Base-by-base conservation (phyloP, 2,888 invertebrate species). In the Caenorhabditis sp. region DNA sequence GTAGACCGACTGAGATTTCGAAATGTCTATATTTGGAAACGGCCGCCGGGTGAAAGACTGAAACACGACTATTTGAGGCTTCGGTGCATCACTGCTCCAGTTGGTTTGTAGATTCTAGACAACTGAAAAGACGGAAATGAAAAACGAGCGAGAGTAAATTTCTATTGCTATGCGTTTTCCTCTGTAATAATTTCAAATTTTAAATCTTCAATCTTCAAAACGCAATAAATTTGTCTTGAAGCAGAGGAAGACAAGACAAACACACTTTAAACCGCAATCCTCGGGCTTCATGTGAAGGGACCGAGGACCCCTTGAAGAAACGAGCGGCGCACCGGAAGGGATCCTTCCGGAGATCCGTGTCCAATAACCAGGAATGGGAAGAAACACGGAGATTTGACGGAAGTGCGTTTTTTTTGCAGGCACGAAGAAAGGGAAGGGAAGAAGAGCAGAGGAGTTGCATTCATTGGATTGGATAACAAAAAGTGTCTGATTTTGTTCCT, bases 271-370 rank as follows among this genome's bases (percentile, higher is more conserved):
- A 47, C 47, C 47, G 47, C 47, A 50, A 13, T 44, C 18, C 32
- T 37, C 26, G 18, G 13, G n/a, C 9, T 18, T 37, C 18, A 9
- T 2, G 68, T n/a, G 60, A 4, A 18, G 69, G 47, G n/a, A 9
- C 24, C 56, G 32, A n/a, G 32, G 32, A 32, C 32, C 9, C 9
- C 9, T 32, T 18, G 13, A 53, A 51, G 53, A 70, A 55, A 44
- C 53, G 70, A 32, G 32, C 5, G 62, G 50, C 53, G 40, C 53
- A 35, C 61, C 61, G 72, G 64, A 72, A 56, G 64, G 18, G 64
- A 56, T 72, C 72, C 64, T 64, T 64, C 72, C 64, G 64, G 72
- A 70, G 47, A 72, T 72, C 64, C 55, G 56, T 62, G 35, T 64
- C 61, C 44, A 51, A 51, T 51, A 70, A 51, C 24, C 58, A 70